Conservation (phyloP, 1,140 invertebrate genomes). For the Mesaphorura yosii region DNA sequence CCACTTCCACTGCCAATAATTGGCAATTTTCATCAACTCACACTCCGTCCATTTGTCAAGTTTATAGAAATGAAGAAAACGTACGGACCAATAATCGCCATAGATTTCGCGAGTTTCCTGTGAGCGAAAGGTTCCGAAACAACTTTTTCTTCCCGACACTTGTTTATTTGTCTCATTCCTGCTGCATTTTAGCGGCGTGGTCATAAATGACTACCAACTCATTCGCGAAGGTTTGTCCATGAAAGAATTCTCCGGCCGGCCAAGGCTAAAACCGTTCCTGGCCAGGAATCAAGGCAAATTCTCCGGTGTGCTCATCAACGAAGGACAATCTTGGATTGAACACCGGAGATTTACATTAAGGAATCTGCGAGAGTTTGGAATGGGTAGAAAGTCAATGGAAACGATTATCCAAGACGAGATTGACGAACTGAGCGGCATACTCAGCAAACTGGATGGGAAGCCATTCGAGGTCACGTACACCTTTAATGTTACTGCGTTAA, state of each 20-base stretch:
- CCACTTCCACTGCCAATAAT: too few species aligned
- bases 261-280: slow-evolving; percentile 1
- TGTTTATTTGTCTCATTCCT: too few species aligned
- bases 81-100: too few species aligned
- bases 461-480: neutral
- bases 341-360: neutral
- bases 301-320: neutral
- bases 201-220: slow-evolving; percentile 11
- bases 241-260: slow-evolving; percentile 6
- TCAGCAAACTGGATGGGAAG: neutral
- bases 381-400: neutral
- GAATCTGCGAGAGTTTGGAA: neutral
- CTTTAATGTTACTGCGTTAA: neutral
- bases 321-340: neutral
- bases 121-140: too few species aligned
- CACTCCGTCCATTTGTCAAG: too few species aligned
- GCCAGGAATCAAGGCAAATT: neutral
- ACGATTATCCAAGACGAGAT: neutral
- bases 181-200: slow-evolving; percentile 16
- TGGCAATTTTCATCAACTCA: too few species aligned
- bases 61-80: too few species aligned
- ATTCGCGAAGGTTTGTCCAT: slow-evolving; percentile 18
- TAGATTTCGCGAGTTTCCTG: too few species aligned
- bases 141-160: too few species aligned
- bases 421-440: neutral